phyloP scores from a whole-genome alignment of 1,140 invertebrate genomes.

The Pseudachorutes palmiensis region DNA sequence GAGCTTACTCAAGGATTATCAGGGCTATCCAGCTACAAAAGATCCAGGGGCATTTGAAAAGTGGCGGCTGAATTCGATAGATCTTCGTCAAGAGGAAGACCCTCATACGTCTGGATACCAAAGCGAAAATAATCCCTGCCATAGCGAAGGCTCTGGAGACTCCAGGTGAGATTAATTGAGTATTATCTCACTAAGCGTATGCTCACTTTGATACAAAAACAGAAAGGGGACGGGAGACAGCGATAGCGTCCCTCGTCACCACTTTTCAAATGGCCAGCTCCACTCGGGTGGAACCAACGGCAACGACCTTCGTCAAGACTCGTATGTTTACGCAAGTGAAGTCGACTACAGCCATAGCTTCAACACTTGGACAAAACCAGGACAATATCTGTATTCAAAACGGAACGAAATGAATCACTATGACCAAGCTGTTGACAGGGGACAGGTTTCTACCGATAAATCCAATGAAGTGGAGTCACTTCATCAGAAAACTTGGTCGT shows the following conservation, averaged over 20 bases:
- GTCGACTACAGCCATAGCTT: neutral
- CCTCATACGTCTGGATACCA: constrained; percentile 32
- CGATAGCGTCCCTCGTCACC: neutral
- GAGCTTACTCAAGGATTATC: neutral
- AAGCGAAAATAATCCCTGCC: constrained; percentile 26
- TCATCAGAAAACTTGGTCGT: neutral
- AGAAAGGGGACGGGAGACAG: neutral
- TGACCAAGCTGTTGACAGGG: neutral
- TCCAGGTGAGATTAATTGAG: constrained; percentile 12
- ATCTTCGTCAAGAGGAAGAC: constrained; percentile 21
- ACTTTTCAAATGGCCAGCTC: neutral
- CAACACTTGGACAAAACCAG: neutral
- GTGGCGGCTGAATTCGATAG: neutral
- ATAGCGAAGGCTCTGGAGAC: constrained; percentile 20
- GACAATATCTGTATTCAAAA: neutral
- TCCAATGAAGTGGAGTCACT: neutral
- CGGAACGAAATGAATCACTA: constrained; percentile 3
- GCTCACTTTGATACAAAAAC: constrained; percentile 1
- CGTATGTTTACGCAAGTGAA: neutral
- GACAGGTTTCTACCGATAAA: neutral
- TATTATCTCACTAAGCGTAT: neutral
- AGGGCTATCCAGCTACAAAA: neutral
- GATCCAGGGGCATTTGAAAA: neutral
- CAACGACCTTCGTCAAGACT: neutral
- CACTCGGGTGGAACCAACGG: neutral